phyloP scores from a whole-genome alignment of 2,113 vertebrate genomes.

The Cyprinodon tularosa region DNA sequence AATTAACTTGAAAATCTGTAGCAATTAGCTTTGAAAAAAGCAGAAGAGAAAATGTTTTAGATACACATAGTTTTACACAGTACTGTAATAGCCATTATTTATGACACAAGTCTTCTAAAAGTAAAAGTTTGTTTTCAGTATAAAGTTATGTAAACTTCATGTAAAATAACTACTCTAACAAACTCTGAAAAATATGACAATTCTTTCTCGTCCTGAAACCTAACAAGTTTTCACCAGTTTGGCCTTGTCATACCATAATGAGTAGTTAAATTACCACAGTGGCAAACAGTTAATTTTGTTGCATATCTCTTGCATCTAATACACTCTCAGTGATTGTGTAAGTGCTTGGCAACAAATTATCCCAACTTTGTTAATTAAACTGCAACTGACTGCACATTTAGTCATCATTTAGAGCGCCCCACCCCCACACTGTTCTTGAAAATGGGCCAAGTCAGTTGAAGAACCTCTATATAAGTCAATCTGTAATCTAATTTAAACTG shows the following conservation, averaged over 20 bases:
- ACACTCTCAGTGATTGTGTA: not conserved
- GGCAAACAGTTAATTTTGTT: not conserved
- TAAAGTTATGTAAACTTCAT: too few species aligned
- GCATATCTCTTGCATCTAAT: not conserved
- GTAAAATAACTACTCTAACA: not conserved
- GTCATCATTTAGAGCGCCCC: not conserved
- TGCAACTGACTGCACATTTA: not conserved
- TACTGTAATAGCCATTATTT: too few species aligned
- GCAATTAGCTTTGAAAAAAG: not conserved
- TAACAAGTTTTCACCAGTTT: not conserved
- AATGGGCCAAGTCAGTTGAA: slow-evolving; percentile 16
- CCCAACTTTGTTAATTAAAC: not conserved
- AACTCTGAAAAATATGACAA: not conserved
- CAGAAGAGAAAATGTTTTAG: not conserved
- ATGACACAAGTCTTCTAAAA: too few species aligned
- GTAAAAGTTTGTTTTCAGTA: too few species aligned
- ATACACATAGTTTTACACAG: not conserved
- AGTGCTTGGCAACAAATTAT: not conserved
- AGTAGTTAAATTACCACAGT: not conserved
- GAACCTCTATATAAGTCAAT: slow-evolving; percentile 17
- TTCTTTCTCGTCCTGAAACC: not conserved
- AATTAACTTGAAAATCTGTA: not conserved
- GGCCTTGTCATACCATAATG: not conserved
- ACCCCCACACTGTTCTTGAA: not conserved
- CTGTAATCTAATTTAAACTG: slow-evolving; percentile 9